These are phyloP conservation scores for Hydrolagus colliei DNA, from an alignment of 2,797 vertebrate genomes.

Conservation along the genomic window DNA sequence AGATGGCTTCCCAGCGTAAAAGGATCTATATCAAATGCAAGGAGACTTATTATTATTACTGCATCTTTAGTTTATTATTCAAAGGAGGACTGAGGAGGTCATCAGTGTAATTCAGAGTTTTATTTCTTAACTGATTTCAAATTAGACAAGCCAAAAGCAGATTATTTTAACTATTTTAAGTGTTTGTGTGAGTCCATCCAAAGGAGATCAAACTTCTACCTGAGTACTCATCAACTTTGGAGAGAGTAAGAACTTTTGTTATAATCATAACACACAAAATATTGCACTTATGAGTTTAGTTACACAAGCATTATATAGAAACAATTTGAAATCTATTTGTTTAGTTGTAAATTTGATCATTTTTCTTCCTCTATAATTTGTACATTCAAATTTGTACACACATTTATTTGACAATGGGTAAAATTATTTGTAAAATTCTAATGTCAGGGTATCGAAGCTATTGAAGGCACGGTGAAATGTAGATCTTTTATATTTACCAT, in stretches of 20 bases:
- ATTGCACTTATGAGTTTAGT: background rate
- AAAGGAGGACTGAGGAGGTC: background rate
- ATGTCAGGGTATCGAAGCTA: conserved; percentile 40
- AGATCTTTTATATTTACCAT: conserved; percentile 38
- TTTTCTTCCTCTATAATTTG: background rate
- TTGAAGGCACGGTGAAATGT: conserved; percentile 37
- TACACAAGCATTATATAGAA: background rate
- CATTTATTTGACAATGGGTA: conserved; percentile 41
- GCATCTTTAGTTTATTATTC: background rate
- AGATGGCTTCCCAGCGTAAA: too few relatives aligned
- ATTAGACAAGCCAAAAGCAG: background rate
- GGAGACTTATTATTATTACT: background rate
- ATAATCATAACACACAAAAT: background rate
- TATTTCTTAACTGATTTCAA: background rate
- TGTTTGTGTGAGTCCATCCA: too few relatives aligned
- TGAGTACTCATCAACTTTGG: background rate
- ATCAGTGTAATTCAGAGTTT: too few relatives aligned
- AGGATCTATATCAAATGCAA: too few relatives aligned
- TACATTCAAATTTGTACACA: conserved; percentile 10
- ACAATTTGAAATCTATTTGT: conserved; percentile 2
- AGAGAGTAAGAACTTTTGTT: background rate
- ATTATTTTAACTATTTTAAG: too few relatives aligned
- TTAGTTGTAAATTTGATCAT: background rate
- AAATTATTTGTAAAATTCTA: conserved; percentile 29
- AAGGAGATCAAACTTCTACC: background rate